Base-by-base conservation (phyloP, 2,113 vertebrate genomes). In the Aegithalos caudatus region DNA sequence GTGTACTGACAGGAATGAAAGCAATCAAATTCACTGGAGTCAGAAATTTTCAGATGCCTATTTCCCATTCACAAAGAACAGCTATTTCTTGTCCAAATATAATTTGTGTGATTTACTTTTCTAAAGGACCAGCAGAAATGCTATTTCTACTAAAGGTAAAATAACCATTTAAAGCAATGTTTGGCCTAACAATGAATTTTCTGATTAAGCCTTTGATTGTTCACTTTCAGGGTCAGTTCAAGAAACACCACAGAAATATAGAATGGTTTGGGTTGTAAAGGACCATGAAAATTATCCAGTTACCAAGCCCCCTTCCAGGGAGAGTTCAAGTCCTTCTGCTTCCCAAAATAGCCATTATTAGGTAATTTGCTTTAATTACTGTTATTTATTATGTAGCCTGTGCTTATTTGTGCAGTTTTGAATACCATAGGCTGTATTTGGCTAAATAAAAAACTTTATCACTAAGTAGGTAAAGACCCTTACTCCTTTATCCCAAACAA, bases 181-280 rank as follows among this genome's bases (percentile, higher is more conserved):
- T 96, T 44, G 38, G 33, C 89, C 96, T 93, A 76, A 50, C n/a
- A 71, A 60, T 86, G 91, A 94, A 87, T 50, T 83, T 92, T 83
- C 42, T 92, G 85, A 93, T 95, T 93, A 96, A 90, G 28, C 16
- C 7, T 76, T 86, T 94, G 92, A 87, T 14, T 91, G 67, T 88
- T 88, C n/a, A 79, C 74, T 95, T 93, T 96, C 57, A 93, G 81
- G 47, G 64, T 90, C 90, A 87, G 83, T 67, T 86, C 14, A 76
- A 40, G 14, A 69, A 76, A 35, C 40, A 67, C 5, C 23, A 35
- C 2, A 53, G 29, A 74, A 89, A 61, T 10, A 69, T 12, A n/a
- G 31, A 67, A 35, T 61, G 24, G 9, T 56, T 71, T 56, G 48
- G 13, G 31, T 54, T 54, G 54, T 10, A 56, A 76, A 10, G 14